phyloP scores from a whole-genome alignment of 2,888 invertebrate species.

The Strigamia maritima region DNA sequence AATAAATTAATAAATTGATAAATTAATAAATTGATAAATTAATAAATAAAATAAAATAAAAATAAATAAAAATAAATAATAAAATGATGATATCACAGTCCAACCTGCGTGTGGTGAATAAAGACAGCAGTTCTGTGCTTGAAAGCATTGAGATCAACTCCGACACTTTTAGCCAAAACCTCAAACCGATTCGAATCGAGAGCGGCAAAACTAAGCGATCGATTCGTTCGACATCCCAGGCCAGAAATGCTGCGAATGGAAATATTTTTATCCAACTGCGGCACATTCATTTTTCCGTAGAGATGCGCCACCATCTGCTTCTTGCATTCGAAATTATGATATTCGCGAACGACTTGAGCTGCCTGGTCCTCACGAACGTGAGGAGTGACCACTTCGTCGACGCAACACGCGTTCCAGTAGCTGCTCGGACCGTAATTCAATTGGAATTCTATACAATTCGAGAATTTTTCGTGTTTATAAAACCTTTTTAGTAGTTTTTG shows the following conservation, averaged over 20 bases:
- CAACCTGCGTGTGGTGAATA: constrained; percentile 70
- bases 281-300: background rate
- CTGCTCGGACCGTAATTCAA: background rate
- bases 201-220: constrained; percentile 63
- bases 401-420: background rate
- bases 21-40: no score
- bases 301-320: background rate
- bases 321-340: background rate
- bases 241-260: constrained; percentile 46
- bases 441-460: background rate
- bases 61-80: no score
- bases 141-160: constrained; percentile 58
- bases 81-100: no score
- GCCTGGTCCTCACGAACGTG: no score
- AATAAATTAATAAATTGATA: no score
- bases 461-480: background rate
- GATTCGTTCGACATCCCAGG: constrained; percentile 57
- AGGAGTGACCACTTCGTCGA: background rate
- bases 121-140: constrained; percentile 65
- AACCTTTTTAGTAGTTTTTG: background rate
- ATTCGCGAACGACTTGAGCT: background rate
- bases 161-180: constrained; percentile 71
- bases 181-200: constrained; percentile 70
- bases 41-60: no score
- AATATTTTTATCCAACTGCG: background rate